Conservation (phyloP, 2,113 vertebrate species). For the Brachionichthys hirsutus region DNA sequence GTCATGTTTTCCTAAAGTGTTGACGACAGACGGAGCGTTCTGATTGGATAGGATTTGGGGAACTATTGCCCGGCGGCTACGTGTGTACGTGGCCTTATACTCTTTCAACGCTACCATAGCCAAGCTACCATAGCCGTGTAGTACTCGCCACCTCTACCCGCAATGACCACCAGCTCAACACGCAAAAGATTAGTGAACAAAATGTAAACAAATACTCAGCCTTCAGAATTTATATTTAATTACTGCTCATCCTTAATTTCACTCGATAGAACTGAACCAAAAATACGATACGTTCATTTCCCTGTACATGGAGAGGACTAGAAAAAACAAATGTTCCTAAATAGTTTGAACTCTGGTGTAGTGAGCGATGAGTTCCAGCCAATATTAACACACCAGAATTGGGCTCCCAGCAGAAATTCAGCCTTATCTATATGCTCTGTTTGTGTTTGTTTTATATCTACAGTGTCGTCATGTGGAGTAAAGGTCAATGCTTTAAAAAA, state of each 20-base stretch:
- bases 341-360: background rate
- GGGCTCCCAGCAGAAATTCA: constrained; percentile 25
- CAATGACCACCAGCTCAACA: constrained; percentile 41
- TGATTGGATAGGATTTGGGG: too few species aligned
- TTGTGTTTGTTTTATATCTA: constrained; percentile 22
- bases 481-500: constrained; percentile 7
- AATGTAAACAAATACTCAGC: constrained; percentile 6
- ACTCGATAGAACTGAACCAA: background rate
- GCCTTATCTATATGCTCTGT: constrained; percentile 37
- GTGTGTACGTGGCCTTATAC: constrained; percentile 43
- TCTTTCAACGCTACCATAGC: constrained; percentile 40
- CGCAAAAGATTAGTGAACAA: constrained; percentile 24
- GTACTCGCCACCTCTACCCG: constrained; percentile 20
- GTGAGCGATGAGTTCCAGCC: background rate
- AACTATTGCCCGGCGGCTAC: too few species aligned
- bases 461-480: constrained; percentile 23
- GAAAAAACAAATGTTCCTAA: background rate
- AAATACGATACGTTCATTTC: constrained; percentile 21
- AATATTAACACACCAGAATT: background rate
- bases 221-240: constrained; percentile 9
- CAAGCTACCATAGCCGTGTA: constrained; percentile 53
- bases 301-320: constrained; percentile 7
- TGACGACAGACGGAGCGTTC: too few species aligned
- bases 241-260: constrained; percentile 8
- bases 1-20: too few species aligned